Evolutionary conservation across 2,113 vertebrate genomes (phyloP).

Genomic region (Cavia aperea): DNA sequence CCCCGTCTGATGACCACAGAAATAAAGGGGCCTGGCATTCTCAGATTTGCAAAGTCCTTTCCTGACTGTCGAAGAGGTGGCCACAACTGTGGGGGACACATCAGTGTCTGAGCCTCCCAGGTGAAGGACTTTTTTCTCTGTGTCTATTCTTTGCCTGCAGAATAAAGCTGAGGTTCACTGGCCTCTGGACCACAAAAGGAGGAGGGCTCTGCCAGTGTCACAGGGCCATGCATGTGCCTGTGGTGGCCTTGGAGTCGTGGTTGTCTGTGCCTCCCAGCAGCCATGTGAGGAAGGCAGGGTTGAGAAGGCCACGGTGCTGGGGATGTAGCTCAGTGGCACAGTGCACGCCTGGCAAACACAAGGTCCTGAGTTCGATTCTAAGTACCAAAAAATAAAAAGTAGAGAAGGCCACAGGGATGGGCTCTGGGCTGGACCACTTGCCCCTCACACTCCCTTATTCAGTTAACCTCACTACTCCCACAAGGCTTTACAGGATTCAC

Average conservation of each 20-base stretch:
- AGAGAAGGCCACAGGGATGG: neutral
- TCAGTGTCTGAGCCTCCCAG: neutral
- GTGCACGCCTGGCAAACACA: no score
- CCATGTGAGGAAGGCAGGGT: neutral
- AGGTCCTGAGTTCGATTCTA: no score
- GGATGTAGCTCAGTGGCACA: no score
- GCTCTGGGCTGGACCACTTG: neutral
- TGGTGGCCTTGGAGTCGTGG: accelerated
- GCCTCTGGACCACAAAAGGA: neutral
- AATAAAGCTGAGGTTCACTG: neutral
- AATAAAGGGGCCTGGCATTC: neutral
- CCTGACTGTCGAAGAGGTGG: neutral
- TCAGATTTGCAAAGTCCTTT: neutral
- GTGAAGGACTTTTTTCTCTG: neutral
- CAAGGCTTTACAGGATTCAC: neutral
- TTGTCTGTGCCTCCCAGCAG: neutral
- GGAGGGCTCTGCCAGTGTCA: neutral
- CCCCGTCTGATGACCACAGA: neutral
- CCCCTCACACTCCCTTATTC: neutral
- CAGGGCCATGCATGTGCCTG: neutral
- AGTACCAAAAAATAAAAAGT: no score
- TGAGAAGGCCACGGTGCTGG: neutral
- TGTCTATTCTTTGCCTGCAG: neutral
- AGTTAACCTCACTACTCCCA: neutral
- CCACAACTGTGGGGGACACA: neutral